Evolutionary conservation across 30 jellyfish, hydroid and myxozoan species (phyloP), one percentile per base, ranked within the genome.

Genomic region (Aurelia coerulea): DNA sequence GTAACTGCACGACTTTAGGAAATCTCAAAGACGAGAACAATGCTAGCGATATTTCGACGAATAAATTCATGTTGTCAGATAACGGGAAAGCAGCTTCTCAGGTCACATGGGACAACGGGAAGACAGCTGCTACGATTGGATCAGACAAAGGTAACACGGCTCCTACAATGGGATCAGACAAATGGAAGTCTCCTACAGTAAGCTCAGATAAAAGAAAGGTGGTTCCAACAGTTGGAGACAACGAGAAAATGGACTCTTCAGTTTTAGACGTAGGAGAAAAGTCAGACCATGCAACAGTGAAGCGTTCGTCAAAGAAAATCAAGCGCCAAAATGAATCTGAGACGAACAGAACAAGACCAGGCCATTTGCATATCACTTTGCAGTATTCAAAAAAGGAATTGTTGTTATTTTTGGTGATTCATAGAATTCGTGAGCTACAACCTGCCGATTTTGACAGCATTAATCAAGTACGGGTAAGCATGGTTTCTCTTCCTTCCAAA

Each of bases 401-500:
- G 19, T 86, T 86, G 67, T 73, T 92, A 60, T 81, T 92, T 76
- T 64, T 88, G 11, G 79, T 60, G 17, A 88, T 92, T 10, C 90
- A 85, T 68, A 81, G 76, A 53, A 63, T 92, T 14, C 51, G 42
- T 17, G 97, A 81, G 9, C 68, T 78, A 1, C 78, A 52, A 5
- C 74, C 86, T 5, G 83, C 70, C 68, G 89, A 46, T 1, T 17
- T 79, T 18, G 50, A 76, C 17, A 97, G 95, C 1, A 63, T 73
- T 65, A 86, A 81, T 14, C 80, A 81, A n/a, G 68, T 92, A 16
- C 85, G 93, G 16, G 76, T 92, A 32, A 77, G 88, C 39, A 64
- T 88, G 68, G 90, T 82, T 16, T 62, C 88, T 74, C 73, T 92
- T 11, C 98, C 98, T 10, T 90, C 85, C 18, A 92, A 92, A 62